phyloP scores from a whole-genome alignment of 2,888 invertebrate species.

The Eledona agricola region DNA sequence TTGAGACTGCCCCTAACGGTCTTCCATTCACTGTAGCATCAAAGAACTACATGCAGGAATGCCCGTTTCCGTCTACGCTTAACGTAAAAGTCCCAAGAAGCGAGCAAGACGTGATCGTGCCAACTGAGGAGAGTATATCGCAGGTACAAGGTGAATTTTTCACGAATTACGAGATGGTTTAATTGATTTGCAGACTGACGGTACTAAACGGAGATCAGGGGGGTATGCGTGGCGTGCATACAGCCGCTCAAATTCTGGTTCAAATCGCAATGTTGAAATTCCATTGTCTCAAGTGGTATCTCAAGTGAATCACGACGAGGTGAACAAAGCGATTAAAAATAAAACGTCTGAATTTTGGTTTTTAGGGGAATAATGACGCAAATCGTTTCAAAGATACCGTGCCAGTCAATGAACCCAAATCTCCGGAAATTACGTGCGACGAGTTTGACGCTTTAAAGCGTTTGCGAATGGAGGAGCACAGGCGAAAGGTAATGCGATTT shows the following conservation, averaged over 20 bases:
- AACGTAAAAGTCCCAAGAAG: conserved; percentile 77
- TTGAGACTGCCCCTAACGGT: conserved; percentile 67
- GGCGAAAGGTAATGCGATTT: conserved; percentile 46
- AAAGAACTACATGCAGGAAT: conserved; percentile 80
- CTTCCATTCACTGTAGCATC: conserved; percentile 88
- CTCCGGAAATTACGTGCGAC: conserved; percentile 20
- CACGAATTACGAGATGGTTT: too few relatives aligned
- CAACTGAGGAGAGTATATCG: conserved; percentile 39
- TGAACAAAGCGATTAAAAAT: too few relatives aligned
- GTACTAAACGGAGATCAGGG: too few relatives aligned
- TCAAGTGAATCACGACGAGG: too few relatives aligned
- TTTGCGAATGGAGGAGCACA: conserved; percentile 44
- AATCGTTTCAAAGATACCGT: conserved; percentile 7
- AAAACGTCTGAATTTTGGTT: too few relatives aligned
- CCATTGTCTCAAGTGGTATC: too few relatives aligned
- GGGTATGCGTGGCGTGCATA: too few relatives aligned
- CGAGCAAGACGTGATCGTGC: conserved; percentile 62
- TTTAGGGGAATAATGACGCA: background rate
- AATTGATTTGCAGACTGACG: too few relatives aligned
- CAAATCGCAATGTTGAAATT: too few relatives aligned
- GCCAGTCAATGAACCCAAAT: background rate
- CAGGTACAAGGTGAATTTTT: conserved; percentile 14
- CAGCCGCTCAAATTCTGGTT: too few relatives aligned
- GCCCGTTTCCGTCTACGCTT: conserved; percentile 85
- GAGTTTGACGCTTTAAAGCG: conserved; percentile 51